phyloP scores from a whole-genome alignment of 2,888 invertebrate species.

The Trilocha varians region DNA sequence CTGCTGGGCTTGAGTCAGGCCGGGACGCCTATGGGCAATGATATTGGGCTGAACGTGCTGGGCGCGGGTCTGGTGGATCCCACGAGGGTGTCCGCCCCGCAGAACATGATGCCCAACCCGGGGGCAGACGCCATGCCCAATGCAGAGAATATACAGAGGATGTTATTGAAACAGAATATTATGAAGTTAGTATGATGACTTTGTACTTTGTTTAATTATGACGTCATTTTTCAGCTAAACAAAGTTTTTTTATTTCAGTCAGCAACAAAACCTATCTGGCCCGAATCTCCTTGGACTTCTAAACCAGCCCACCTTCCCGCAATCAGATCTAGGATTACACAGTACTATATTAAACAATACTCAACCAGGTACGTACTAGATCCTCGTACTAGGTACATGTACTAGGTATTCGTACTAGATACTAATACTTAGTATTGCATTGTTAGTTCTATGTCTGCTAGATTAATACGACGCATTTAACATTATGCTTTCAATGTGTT shows the following conservation, averaged over 20 bases:
- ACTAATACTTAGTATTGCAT: too few relatives aligned
- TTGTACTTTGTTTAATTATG: too few relatives aligned
- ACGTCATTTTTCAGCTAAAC: not conserved
- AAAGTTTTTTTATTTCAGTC: slow-evolving; percentile 28
- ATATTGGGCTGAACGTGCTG: slow-evolving; percentile 34
- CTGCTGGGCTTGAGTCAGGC: slow-evolving; percentile 48
- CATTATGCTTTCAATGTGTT: not conserved
- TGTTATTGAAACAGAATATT: slow-evolving; percentile 66
- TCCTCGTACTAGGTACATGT: too few relatives aligned
- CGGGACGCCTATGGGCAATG: slow-evolving; percentile 47
- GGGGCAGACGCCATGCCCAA: slow-evolving; percentile 37
- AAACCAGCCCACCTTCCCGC: slow-evolving; percentile 51
- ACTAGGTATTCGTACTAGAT: too few relatives aligned
- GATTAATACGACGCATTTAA: too few relatives aligned
- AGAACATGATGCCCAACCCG: slow-evolving; percentile 37
- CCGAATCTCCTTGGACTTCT: slow-evolving; percentile 59
- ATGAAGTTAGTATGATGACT: slow-evolving; percentile 69
- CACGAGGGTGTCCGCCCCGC: slow-evolving; percentile 27
- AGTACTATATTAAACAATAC: slow-evolving; percentile 37
- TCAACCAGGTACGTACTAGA: slow-evolving; percentile 33
- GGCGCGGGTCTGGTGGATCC: slow-evolving; percentile 24
- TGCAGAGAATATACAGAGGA: slow-evolving; percentile 62
- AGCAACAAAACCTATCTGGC: slow-evolving; percentile 60
- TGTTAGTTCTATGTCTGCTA: slow-evolving; percentile 1
- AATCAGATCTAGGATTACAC: slow-evolving; percentile 49